These are phyloP conservation scores for Lontra canadensis DNA, from an alignment of 2,113 vertebrate species.

Conservation along the genomic window DNA sequence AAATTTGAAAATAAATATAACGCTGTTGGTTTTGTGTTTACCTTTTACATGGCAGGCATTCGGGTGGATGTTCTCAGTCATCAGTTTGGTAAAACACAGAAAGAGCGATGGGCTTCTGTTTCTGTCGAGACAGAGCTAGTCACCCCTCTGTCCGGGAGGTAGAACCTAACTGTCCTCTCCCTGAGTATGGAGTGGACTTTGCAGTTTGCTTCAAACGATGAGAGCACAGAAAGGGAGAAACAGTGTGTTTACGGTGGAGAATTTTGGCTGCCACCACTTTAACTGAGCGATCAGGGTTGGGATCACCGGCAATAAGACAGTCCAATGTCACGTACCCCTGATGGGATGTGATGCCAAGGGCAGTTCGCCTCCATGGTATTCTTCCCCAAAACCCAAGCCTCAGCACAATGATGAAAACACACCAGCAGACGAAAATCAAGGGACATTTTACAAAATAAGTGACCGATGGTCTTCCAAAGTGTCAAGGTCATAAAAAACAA, in stretches of 20 bases:
- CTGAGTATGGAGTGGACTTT: too few species aligned
- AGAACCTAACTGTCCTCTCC: neutral
- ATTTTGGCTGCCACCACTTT: too few species aligned
- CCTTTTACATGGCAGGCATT: slow-evolving; percentile 88
- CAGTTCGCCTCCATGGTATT: rapidly evolving
- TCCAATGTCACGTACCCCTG: rapidly evolving
- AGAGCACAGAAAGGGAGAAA: neutral
- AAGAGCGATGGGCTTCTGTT: slow-evolving; percentile 80
- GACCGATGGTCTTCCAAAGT: neutral
- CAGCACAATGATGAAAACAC: neutral
- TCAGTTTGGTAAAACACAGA: slow-evolving; percentile 88
- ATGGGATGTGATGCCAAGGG: neutral
- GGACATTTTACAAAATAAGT: neutral
- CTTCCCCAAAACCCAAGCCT: neutral
- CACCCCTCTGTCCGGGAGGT: neutral
- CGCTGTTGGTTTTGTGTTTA: slow-evolving; percentile 54
- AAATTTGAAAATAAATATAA: too few species aligned
- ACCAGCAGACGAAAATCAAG: neutral
- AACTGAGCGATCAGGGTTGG: rapidly evolving
- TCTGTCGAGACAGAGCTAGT: slow-evolving; percentile 75
- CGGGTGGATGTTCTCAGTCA: slow-evolving; percentile 89
- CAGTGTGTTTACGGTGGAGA: rapidly evolving
- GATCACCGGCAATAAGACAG: neutral
- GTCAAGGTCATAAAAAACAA: neutral
- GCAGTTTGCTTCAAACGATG: neutral